Evolutionary conservation across 2,797 vertebrate species (phyloP).

Genomic region (Cryptoprocta ferox): DNA sequence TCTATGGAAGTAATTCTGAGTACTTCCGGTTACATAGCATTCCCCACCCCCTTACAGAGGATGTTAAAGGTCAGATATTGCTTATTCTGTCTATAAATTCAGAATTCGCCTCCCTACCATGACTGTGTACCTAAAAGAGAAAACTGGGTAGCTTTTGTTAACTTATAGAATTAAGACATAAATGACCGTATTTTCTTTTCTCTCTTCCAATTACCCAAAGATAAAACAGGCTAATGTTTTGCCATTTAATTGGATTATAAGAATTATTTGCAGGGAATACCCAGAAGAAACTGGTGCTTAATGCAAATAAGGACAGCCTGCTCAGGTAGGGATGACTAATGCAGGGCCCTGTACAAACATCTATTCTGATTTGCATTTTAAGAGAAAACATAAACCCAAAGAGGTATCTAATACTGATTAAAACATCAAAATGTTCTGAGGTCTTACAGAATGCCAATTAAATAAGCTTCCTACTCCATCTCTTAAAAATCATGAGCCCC

Average conservation of each 20-base stretch:
- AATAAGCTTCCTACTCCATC: background rate
- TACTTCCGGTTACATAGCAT: background rate
- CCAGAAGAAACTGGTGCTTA: conserved; percentile 1
- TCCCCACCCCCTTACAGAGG: background rate
- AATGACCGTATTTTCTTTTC: background rate
- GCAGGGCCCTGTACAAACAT: background rate
- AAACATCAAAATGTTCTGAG: conserved; percentile 5
- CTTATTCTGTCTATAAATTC: background rate
- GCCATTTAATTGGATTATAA: background rate
- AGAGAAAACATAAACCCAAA: background rate
- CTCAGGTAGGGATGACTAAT: background rate
- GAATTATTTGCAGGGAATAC: conserved; percentile 25
- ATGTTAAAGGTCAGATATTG: background rate
- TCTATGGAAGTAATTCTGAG: background rate
- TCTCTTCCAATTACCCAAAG: background rate
- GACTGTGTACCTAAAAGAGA: background rate
- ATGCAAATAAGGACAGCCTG: background rate
- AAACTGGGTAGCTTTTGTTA: background rate
- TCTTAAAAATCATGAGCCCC: background rate
- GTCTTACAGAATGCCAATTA: background rate
- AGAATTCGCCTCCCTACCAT: background rate
- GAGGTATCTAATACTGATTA: background rate
- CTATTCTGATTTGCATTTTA: background rate
- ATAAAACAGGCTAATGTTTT: background rate
- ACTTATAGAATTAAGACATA: background rate